Conservation (phyloP, 2,888 invertebrate species). For the Leptinotarsa haldemani region DNA sequence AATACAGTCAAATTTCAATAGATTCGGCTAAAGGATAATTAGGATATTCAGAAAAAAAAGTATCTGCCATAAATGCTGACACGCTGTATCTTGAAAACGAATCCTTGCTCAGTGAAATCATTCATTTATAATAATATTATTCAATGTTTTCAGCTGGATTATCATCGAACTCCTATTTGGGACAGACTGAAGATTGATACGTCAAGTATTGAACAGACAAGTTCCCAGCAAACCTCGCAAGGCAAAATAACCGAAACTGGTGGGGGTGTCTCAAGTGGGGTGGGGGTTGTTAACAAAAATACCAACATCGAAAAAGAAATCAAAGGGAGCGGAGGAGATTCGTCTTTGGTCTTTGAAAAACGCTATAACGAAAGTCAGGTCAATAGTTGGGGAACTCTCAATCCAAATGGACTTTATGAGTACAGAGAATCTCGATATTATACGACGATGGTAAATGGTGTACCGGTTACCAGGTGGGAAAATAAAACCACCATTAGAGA, state of each 20-base stretch:
- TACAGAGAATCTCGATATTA: conserved; percentile 30
- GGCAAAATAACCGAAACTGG: conserved; percentile 56
- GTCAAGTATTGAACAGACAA: conserved; percentile 34
- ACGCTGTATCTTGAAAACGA: too few species aligned
- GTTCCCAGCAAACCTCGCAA: conserved; percentile 18
- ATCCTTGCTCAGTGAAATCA: not conserved
- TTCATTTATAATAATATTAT: conserved; percentile 12
- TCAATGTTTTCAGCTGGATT: conserved; percentile 54
- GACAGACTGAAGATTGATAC: conserved; percentile 56
- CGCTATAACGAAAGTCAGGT: conserved; percentile 39
- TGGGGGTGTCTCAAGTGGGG: conserved; percentile 38
- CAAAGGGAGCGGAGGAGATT: conserved; percentile 41
- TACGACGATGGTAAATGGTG: conserved; percentile 42
- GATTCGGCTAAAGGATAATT: too few species aligned
- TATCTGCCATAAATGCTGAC: too few species aligned
- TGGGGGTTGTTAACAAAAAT: conserved; percentile 39
- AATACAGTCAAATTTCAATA: too few species aligned
- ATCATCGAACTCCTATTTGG: conserved; percentile 63
- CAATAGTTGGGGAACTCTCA: conserved; percentile 33
- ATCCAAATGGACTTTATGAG: conserved; percentile 38
- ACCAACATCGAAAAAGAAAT: conserved; percentile 27
- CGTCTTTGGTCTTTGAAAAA: conserved; percentile 41
- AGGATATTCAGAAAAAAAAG: too few species aligned
- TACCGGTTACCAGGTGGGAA: conserved; percentile 47
- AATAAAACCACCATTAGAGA: conserved; percentile 54